Conservation (phyloP, 2,113 vertebrate species). For the Solenodon paradoxus region DNA sequence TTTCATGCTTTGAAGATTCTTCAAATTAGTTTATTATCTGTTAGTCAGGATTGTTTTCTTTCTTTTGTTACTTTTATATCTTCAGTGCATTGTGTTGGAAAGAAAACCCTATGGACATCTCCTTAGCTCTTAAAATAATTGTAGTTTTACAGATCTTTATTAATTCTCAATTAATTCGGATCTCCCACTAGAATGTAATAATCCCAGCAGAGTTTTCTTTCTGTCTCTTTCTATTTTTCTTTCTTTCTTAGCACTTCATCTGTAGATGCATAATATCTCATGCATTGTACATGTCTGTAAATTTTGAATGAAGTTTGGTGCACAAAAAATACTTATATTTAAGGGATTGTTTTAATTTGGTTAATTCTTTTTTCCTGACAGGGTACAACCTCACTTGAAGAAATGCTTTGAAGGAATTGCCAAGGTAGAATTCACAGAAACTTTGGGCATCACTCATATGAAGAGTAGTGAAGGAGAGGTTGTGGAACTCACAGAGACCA, state of each 20-base stretch:
- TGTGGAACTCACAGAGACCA: constrained; percentile 86
- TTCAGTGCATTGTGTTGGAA: background rate
- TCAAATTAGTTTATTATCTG: background rate
- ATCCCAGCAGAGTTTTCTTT: background rate
- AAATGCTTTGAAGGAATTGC: constrained; percentile 96
- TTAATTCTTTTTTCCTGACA: constrained; percentile 63
- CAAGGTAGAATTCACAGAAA: constrained; percentile 89
- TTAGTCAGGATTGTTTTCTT: background rate
- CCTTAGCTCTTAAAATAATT: background rate
- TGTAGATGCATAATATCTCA: no score
- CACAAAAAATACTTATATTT: background rate
- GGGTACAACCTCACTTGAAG: constrained; percentile 93
- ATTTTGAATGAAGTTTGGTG: background rate
- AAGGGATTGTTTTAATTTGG: background rate
- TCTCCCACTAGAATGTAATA: background rate
- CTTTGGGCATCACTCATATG: constrained; percentile 92
- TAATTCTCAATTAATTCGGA: background rate
- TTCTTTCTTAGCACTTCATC: background rate
- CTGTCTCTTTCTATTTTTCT: background rate
- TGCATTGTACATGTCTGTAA: background rate
- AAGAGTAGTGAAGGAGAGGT: constrained; percentile 91
- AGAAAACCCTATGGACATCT: background rate
- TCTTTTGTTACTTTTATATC: background rate
- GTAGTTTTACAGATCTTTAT: background rate
- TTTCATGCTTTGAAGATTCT: background rate